These are phyloP conservation scores for Saimiri boliviensis DNA, from an alignment of 2,113 vertebrate genomes.

Conservation along the genomic window DNA sequence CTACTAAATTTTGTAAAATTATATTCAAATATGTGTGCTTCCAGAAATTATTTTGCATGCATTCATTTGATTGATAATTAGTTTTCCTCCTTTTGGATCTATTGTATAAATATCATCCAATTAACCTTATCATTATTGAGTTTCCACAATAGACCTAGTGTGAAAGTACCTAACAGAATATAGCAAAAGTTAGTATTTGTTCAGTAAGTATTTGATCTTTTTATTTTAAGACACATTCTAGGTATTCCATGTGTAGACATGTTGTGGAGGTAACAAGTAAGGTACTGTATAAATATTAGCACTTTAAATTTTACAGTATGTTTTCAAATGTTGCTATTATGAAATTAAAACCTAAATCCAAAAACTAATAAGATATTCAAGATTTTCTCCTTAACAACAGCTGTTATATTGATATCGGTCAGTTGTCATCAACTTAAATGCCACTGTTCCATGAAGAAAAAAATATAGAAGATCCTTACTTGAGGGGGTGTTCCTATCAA, in stretches of 20 bases:
- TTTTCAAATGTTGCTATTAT: slow-evolving; percentile 47
- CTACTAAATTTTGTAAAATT: not conserved
- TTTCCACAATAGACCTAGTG: not conserved
- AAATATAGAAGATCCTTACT: slow-evolving; percentile 28
- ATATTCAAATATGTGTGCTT: not conserved
- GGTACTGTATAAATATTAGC: slow-evolving; percentile 15
- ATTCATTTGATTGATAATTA: slow-evolving; percentile 14
- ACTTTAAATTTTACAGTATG: slow-evolving; percentile 34
- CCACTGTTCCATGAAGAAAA: slow-evolving; percentile 43
- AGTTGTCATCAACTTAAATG: not conserved
- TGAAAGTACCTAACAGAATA: slow-evolving; percentile 28
- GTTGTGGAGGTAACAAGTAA: slow-evolving; percentile 29
- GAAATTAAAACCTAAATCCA: slow-evolving; percentile 27
- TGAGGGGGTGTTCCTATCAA: not conserved
- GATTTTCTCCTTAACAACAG: not conserved
- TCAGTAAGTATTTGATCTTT: slow-evolving; percentile 48
- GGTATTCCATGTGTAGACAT: not conserved
- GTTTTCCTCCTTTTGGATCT: slow-evolving; percentile 26
- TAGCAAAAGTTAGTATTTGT: not conserved
- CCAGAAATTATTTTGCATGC: not conserved
- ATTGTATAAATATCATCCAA: slow-evolving; percentile 28
- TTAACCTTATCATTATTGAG: slow-evolving; percentile 21
- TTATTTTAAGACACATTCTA: slow-evolving; percentile 32
- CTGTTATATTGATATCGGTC: slow-evolving; percentile 24
- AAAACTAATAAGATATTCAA: slow-evolving; percentile 36